A percentile compares a stretch with the other conserved stretches of the same genome.
Evolutionary conservation across 1,140 invertebrate species (phyloP).

Genomic region (Drosophila parabipectinata): DNA sequence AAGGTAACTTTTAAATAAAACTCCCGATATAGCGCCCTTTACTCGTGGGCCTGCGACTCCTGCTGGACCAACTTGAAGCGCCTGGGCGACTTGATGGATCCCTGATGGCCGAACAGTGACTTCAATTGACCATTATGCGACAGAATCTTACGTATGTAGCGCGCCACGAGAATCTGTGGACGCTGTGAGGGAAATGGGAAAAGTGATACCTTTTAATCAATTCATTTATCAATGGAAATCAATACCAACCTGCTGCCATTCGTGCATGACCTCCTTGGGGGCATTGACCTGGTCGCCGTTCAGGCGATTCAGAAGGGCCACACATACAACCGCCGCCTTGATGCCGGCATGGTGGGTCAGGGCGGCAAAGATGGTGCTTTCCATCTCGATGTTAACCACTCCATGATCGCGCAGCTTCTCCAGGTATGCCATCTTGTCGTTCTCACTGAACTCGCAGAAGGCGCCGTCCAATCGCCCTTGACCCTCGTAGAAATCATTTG

Average conservation of each 20-base stretch:
- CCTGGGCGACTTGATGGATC: constrained; percentile 92
- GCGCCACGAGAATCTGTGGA: constrained; percentile 93
- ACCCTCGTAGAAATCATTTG: constrained; percentile 98
- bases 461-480: constrained; percentile 98
- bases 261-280: constrained; percentile 94
- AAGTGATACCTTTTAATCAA: neutral
- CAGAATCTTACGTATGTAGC: constrained; percentile 94
- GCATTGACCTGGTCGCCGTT: constrained; percentile 97
- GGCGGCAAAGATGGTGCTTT: constrained; percentile 93
- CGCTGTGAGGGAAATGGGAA: constrained; percentile 84
- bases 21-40: constrained; percentile 62
- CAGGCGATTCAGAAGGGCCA: constrained; percentile 95
- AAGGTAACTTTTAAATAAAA: constrained; percentile 42
- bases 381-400: constrained; percentile 99
- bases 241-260: constrained; percentile 90
- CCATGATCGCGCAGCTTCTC: constrained; percentile 90
- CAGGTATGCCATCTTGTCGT: constrained; percentile 96
- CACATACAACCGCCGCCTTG: constrained; percentile 96
- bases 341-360: constrained; percentile 97
- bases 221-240: neutral
- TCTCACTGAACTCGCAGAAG: constrained; percentile 96
- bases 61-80: constrained; percentile 95
- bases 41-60: constrained; percentile 95
- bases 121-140: constrained; percentile 89
- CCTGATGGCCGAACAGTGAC: constrained; percentile 90